Conservation (phyloP, 1,140 invertebrate genomes). For the Chionoecetes opilio region DNA sequence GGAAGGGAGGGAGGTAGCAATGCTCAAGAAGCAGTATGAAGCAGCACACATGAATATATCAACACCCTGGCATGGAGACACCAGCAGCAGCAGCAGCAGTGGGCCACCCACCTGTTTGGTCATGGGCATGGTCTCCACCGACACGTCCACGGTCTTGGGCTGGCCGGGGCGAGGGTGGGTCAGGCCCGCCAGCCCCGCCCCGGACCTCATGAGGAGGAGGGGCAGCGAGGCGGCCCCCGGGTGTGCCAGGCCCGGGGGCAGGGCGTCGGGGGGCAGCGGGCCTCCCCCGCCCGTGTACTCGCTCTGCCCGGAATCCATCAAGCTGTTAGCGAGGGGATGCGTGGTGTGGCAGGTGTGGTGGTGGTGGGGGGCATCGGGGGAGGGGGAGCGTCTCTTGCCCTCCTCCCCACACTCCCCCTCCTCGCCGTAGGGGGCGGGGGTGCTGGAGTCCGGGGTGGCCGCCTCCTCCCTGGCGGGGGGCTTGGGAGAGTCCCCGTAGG, state of each 20-base stretch:
- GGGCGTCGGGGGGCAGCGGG: neutral
- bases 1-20: too few relatives aligned
- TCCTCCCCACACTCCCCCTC: neutral
- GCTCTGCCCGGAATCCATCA: neutral
- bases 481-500: conserved; percentile 68
- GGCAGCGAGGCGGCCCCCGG: conserved; percentile 36
- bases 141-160: conserved; percentile 23
- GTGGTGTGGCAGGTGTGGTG: neutral
- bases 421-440: neutral
- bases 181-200: conserved; percentile 42
- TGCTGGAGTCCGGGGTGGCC: neutral
- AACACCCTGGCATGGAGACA: too few relatives aligned
- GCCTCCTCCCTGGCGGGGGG: neutral
- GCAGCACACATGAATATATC: too few relatives aligned
- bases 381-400: neutral
- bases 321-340: neutral
- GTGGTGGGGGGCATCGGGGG: neutral
- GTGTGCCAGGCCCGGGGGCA: neutral
- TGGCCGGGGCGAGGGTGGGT: conserved; percentile 53
- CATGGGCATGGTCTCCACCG: neutral
- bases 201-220: conserved; percentile 67
- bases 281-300: neutral
- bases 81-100: too few relatives aligned
- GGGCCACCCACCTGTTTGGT: conserved; percentile 4
- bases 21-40: too few relatives aligned